Evolutionary conservation across 2,113 vertebrate species (phyloP).

Genomic region (Corvus moneduloides): DNA sequence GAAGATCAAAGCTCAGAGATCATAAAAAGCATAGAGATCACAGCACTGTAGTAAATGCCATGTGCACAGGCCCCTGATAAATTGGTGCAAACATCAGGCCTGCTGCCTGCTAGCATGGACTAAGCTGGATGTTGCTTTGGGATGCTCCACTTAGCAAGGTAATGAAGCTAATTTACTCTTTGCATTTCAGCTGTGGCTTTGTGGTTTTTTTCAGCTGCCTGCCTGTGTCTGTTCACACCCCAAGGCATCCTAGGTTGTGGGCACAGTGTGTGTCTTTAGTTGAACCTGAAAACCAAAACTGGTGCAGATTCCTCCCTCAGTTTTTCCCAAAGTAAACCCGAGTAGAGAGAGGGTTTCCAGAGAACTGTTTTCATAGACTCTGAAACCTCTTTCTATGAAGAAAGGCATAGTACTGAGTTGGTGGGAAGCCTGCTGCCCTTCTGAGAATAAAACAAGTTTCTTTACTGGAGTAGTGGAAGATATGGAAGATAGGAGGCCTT

Average conservation of each 20-base stretch:
- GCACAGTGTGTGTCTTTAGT: not conserved
- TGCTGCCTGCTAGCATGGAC: not conserved
- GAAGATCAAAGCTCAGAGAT: not conserved
- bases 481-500: not conserved
- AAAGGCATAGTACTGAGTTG: not conserved
- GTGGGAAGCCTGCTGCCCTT: not conserved
- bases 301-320: not conserved
- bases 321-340: not conserved
- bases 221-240: not conserved
- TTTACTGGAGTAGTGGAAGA: not conserved
- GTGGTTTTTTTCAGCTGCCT: accelerated
- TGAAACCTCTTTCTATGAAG: not conserved
- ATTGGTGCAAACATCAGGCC: not conserved
- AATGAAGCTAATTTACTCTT: not conserved
- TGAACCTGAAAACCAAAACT: not conserved
- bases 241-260: not conserved
- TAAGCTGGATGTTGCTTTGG: accelerated
- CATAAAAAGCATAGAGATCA: not conserved
- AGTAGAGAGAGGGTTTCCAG: not conserved
- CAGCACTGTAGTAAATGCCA: not conserved
- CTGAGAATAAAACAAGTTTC: not conserved
- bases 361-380: not conserved
- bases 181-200: not conserved
- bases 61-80: not conserved
- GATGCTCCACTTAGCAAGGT: not conserved